Conservation (phyloP, 2,888 invertebrate species). For the Celastrina argiolus region DNA sequence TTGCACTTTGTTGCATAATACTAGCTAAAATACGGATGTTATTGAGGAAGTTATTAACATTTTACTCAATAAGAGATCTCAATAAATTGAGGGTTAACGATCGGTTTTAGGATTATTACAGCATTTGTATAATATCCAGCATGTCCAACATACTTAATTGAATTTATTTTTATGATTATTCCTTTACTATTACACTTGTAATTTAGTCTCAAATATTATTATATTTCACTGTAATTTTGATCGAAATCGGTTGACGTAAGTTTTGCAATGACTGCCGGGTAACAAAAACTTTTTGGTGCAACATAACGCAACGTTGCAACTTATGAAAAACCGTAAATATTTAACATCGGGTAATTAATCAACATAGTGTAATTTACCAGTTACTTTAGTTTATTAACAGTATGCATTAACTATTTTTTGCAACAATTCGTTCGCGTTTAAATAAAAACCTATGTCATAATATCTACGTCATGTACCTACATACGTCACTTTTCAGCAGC, state of each 20-base stretch:
- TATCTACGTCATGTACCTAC: no score
- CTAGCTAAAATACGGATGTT: not conserved
- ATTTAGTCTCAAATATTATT: not conserved
- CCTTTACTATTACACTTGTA: not conserved
- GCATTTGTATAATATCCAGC: not conserved
- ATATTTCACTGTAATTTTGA: conserved; percentile 1
- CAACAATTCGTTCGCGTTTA: no score
- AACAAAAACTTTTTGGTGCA: conserved; percentile 19
- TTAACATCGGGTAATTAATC: not conserved
- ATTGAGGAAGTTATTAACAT: not conserved
- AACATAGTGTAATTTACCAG: not conserved
- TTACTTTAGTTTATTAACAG: not conserved
- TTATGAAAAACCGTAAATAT: not conserved
- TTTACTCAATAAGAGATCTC: not conserved
- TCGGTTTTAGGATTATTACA: not conserved
- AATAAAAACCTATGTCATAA: no score
- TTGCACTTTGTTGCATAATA: not conserved
- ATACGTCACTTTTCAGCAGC: no score
- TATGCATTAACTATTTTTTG: not conserved
- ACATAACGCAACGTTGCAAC: not conserved
- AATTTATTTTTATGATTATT: not conserved
- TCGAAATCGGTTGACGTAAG: not conserved
- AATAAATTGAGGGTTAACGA: not conserved
- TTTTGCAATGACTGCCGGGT: not conserved
- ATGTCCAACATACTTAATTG: not conserved